Evolutionary conservation across 2,113 vertebrate species (phyloP).

Genomic region (Centropus bengalensis): DNA sequence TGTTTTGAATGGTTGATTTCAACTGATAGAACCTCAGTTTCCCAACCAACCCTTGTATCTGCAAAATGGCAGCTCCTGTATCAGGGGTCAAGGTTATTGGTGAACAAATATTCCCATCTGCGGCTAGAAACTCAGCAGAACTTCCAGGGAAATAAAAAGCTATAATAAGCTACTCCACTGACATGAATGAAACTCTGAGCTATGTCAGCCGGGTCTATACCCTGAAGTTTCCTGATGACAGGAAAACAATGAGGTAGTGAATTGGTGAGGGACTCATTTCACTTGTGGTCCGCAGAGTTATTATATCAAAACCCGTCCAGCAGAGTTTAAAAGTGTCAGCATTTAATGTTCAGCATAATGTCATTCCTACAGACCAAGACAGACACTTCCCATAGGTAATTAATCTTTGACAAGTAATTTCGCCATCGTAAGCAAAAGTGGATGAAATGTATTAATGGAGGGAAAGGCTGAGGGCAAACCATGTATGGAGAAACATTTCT

Average conservation of each 20-base stretch:
- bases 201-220: neutral
- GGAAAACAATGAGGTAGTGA: constrained; percentile 56
- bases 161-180: neutral
- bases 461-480: constrained; percentile 42
- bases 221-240: constrained; percentile 56
- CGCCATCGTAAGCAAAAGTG: constrained; percentile 46
- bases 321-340: constrained; percentile 51
- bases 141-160: constrained; percentile 38
- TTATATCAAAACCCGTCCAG: constrained; percentile 38
- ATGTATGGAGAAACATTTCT: constrained; percentile 43
- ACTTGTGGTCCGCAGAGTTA: constrained; percentile 46
- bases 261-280: constrained; percentile 49
- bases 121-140: constrained; percentile 29
- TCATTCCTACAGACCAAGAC: constrained; percentile 46
- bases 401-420: constrained; percentile 62
- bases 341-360: constrained; percentile 42
- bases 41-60: neutral
- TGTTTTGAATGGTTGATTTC: neutral
- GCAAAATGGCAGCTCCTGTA: neutral
- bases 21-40: neutral
- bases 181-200: constrained; percentile 28
- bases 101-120: neutral
- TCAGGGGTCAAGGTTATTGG: neutral
- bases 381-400: constrained; percentile 56
- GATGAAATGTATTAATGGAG: constrained; percentile 61